Evolutionary conservation across 2,888 invertebrate genomes (phyloP).

Genomic region (Cosmia trapezina): DNA sequence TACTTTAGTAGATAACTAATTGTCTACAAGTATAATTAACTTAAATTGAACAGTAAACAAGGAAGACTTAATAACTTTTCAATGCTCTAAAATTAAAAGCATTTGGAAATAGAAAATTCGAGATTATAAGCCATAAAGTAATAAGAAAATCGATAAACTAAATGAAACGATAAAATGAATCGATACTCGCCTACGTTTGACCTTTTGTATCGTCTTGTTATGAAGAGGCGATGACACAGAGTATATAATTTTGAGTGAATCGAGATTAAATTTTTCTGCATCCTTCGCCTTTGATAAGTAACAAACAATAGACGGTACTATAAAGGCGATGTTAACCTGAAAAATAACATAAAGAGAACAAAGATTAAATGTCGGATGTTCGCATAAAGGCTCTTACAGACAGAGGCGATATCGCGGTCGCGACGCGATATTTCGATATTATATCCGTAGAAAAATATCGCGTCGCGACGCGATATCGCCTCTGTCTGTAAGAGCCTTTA

Average conservation of each 20-base stretch:
- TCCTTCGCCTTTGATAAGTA: slow-evolving; percentile 74
- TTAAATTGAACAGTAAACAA: neutral
- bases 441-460: too few species aligned
- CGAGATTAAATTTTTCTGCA: slow-evolving; percentile 71
- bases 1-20: neutral
- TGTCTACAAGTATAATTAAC: neutral
- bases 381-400: too few species aligned
- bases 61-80: neutral
- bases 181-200: slow-evolving; percentile 76
- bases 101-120: neutral
- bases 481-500: too few species aligned
- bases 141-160: slow-evolving; percentile 14
- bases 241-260: slow-evolving; percentile 80
- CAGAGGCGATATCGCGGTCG: too few species aligned
- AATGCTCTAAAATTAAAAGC: neutral
- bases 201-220: slow-evolving; percentile 76
- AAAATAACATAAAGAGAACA: slow-evolving; percentile 53
- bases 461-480: too few species aligned
- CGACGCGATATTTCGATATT: too few species aligned
- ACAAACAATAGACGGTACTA: slow-evolving; percentile 75
- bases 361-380: slow-evolving; percentile 25
- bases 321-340: slow-evolving; percentile 78
- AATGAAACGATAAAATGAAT: slow-evolving; percentile 28
- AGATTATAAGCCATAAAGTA: neutral
- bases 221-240: slow-evolving; percentile 81